These are phyloP conservation scores for Papilio gigon DNA, from an alignment of 2,888 invertebrate genomes.

Conservation along the genomic window DNA sequence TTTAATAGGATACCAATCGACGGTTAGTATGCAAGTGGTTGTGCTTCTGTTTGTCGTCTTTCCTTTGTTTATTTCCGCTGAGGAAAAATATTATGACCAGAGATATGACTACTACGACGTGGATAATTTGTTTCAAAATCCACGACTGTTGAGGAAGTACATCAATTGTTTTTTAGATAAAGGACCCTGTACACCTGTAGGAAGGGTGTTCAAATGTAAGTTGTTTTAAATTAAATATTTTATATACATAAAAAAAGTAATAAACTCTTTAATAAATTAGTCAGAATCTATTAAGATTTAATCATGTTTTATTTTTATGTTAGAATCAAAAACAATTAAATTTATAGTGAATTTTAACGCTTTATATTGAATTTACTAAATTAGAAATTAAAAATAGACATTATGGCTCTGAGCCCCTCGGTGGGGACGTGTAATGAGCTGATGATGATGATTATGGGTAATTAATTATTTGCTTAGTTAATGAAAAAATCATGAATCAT, in stretches of 20 bases:
- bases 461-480: no score
- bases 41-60: constrained; percentile 45
- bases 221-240: constrained; percentile 42
- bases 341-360: no score
- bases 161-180: constrained; percentile 82
- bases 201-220: constrained; percentile 68
- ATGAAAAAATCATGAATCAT: background rate
- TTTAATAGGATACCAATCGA: constrained; percentile 5
- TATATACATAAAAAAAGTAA: background rate
- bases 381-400: no score
- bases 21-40: constrained; percentile 44
- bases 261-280: background rate
- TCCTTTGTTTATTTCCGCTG: constrained; percentile 46
- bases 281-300: background rate
- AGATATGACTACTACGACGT: constrained; percentile 86
- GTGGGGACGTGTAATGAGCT: no score
- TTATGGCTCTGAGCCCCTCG: no score
- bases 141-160: constrained; percentile 85
- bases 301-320: no score
- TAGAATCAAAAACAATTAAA: no score
- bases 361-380: no score
- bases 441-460: no score
- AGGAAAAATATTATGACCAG: constrained; percentile 59
- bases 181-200: constrained; percentile 69
- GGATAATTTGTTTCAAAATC: constrained; percentile 85